Conservation (phyloP, 1,140 invertebrate genomes). For the Diploscapter pachys region DNA sequence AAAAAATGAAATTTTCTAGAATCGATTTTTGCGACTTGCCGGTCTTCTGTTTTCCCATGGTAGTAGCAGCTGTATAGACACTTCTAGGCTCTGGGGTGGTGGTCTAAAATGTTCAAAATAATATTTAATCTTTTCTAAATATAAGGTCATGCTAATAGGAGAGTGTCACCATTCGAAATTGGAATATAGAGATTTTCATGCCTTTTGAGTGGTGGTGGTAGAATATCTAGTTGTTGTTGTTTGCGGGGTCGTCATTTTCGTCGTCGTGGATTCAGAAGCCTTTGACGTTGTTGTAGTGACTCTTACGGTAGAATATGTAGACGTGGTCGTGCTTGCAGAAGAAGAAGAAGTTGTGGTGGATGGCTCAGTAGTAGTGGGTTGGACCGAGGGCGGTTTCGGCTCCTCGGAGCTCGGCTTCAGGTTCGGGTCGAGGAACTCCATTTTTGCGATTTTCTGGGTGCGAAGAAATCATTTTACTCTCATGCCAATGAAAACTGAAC, state of each 20-base stretch:
- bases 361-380: slow-evolving; percentile 14
- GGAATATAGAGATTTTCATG: too few relatives aligned
- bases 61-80: slow-evolving; percentile 26
- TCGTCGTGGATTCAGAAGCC: not conserved
- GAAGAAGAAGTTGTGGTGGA: slow-evolving; percentile 1
- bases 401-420: too few relatives aligned
- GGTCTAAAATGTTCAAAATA: slow-evolving; percentile 5
- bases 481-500: too few relatives aligned
- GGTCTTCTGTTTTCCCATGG: slow-evolving; percentile 16
- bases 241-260: slow-evolving; percentile 13
- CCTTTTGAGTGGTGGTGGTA: slow-evolving; percentile 16
- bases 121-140: too few relatives aligned
- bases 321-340: slow-evolving; percentile 9
- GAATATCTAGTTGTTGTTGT: not conserved
- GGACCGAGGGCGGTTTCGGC: not conserved
- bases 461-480: too few relatives aligned
- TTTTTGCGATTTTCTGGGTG: too few relatives aligned
- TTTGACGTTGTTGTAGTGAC: slow-evolving; percentile 22
- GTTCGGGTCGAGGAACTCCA: too few relatives aligned
- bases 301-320: slow-evolving; percentile 11
- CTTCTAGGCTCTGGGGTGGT: slow-evolving; percentile 6
- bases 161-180: too few relatives aligned
- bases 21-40: not conserved
- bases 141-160: too few relatives aligned
- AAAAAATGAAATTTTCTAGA: too few relatives aligned